phyloP scores from a whole-genome alignment of 2,113 vertebrate species.

The Oncorhynchus gorbuscha region DNA sequence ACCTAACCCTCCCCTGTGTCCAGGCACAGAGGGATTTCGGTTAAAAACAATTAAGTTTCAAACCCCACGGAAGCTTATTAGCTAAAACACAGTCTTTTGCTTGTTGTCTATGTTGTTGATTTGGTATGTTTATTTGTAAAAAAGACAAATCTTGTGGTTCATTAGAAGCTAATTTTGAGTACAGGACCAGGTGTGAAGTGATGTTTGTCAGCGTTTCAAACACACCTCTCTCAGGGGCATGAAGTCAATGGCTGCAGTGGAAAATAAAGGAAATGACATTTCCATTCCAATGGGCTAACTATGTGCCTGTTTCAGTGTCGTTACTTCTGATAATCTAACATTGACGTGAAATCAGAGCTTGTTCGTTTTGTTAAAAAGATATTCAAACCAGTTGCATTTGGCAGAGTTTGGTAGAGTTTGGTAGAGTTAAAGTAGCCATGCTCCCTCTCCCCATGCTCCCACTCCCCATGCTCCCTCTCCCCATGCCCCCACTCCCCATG shows the following conservation, averaged over 20 bases:
- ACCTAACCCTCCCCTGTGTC: background rate
- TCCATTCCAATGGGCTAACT: no score
- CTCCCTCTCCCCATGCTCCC: no score
- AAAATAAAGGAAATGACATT: no score
- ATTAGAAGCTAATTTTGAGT: background rate
- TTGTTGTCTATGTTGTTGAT: background rate
- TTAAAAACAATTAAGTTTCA: background rate
- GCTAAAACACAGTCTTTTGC: background rate
- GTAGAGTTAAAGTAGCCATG: no score
- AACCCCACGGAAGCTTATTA: background rate
- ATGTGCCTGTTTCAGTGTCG: no score
- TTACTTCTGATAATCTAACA: background rate
- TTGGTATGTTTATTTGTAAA: background rate
- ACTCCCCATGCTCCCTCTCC: no score
- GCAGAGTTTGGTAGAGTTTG: no score
- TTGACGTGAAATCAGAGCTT: background rate
- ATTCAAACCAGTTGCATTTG: no score
- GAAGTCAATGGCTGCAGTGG: no score
- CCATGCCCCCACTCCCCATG: no score
- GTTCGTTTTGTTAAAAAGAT: background rate
- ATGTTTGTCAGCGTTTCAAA: no score
- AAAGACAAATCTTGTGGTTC: background rate
- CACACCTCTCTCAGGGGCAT: no score
- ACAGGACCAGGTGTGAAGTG: background rate
- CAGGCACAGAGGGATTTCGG: background rate